phyloP scores from a whole-genome alignment of 1,140 invertebrate species.

The Sarcophaga bullata region DNA sequence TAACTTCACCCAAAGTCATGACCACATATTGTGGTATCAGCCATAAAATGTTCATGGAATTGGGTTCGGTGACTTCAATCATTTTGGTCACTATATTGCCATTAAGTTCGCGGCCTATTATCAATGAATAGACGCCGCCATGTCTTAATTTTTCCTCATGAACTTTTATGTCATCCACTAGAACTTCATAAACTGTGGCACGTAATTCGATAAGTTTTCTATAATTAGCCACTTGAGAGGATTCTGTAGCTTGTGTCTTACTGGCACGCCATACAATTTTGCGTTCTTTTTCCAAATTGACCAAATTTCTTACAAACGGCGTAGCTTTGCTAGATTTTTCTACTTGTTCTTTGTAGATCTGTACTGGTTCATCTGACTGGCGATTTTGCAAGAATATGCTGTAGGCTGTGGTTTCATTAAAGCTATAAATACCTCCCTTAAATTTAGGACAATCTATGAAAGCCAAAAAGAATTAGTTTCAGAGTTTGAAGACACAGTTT shows the following conservation, averaged over 20 bases:
- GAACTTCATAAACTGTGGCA: slow-evolving; percentile 65
- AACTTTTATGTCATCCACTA: slow-evolving; percentile 54
- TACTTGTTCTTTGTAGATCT: slow-evolving; percentile 50
- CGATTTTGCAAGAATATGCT: slow-evolving; percentile 66
- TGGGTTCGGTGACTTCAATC: slow-evolving; percentile 71
- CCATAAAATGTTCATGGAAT: slow-evolving; percentile 82
- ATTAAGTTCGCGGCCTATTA: slow-evolving; percentile 53
- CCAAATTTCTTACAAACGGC: slow-evolving; percentile 52
- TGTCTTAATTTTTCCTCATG: slow-evolving; percentile 60
- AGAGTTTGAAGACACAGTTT: no score
- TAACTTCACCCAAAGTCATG: slow-evolving; percentile 82
- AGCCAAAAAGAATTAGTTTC: background rate
- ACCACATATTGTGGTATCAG: slow-evolving; percentile 88
- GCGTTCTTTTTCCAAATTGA: slow-evolving; percentile 46
- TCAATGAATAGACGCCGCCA: slow-evolving; percentile 72
- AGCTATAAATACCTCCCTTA: background rate
- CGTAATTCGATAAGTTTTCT: slow-evolving; percentile 63
- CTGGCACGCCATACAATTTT: slow-evolving; percentile 47
- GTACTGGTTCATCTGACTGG: background rate
- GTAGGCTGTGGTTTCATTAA: slow-evolving; percentile 56
- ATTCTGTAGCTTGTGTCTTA: slow-evolving; percentile 44
- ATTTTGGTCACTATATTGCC: background rate
- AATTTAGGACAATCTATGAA: slow-evolving; percentile 31
- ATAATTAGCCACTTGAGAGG: slow-evolving; percentile 45
- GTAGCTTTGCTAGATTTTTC: slow-evolving; percentile 56